Percentiles rank a stretch among this genome's conserved stretches.
Conservation (phyloP, 2,113 vertebrate species). For the Odobenus rosmarus region DNA sequence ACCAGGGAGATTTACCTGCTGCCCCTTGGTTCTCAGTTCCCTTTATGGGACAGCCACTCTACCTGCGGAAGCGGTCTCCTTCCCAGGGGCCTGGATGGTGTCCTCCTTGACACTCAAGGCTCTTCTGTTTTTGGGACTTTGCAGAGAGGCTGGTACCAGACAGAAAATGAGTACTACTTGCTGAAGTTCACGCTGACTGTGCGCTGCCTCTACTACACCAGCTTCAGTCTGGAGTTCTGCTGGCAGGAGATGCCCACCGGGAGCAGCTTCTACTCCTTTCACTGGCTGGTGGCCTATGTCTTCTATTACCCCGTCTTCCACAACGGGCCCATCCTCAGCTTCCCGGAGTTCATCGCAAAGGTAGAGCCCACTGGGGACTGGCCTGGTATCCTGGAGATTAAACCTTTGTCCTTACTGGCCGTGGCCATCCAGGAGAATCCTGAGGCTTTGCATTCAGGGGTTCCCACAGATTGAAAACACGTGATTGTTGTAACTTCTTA, state of each 20-base stretch:
- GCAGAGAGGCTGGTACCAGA: constrained; percentile 94
- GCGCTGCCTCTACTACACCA: constrained; percentile 94
- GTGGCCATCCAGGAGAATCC: accelerated
- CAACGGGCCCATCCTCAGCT: constrained; percentile 94
- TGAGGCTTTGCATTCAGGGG: neutral
- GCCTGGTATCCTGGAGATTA: neutral
- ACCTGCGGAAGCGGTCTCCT: accelerated
- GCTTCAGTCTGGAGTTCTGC: constrained; percentile 94
- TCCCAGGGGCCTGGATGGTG: accelerated
- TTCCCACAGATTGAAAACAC: neutral
- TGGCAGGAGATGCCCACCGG: constrained; percentile 73
- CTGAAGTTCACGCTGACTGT: constrained; percentile 95
- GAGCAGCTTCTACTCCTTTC: constrained; percentile 81
- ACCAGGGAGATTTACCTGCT: no score
- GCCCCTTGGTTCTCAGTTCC: neutral
- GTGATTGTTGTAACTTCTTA: neutral
- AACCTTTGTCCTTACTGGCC: no score
- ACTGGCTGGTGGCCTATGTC: constrained; percentile 92
- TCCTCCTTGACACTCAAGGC: neutral
- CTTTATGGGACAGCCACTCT: neutral
- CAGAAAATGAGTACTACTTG: constrained; percentile 92
- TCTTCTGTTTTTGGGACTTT: constrained; percentile 55
- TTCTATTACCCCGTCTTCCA: constrained; percentile 98
- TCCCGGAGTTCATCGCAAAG: constrained; percentile 91
- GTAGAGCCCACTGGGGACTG: constrained; percentile 79